These are phyloP conservation scores for Falco cherrug DNA, from an alignment of 2,797 vertebrate genomes.

Conservation along the genomic window DNA sequence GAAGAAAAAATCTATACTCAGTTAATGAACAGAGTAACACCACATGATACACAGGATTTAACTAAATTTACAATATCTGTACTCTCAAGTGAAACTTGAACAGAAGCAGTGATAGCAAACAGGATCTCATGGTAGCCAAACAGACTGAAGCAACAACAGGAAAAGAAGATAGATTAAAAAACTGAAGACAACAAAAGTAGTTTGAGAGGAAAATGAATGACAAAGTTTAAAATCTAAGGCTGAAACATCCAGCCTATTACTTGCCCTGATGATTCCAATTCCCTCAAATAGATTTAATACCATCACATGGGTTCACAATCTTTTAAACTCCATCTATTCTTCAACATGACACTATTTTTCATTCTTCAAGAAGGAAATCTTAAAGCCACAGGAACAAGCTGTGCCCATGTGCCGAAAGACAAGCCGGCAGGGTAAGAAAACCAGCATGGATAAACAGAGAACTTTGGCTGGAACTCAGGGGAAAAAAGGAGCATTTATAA, in stretches of 20 bases:
- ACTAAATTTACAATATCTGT: background rate
- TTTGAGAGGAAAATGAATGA: constrained; percentile 32
- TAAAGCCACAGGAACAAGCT: background rate
- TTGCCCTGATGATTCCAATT: background rate
- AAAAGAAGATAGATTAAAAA: background rate
- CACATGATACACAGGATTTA: background rate
- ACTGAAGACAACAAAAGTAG: background rate
- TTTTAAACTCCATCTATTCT: background rate
- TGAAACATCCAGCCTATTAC: constrained; percentile 34
- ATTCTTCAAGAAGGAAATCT: background rate
- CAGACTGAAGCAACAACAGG: background rate
- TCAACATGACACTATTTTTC: background rate
- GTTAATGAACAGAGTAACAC: background rate
- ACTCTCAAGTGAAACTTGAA: background rate
- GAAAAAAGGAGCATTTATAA: background rate
- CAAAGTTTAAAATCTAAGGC: constrained; percentile 10
- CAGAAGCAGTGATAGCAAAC: background rate
- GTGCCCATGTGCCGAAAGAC: background rate
- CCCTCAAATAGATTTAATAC: background rate
- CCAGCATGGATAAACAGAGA: too few species aligned
- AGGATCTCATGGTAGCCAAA: background rate
- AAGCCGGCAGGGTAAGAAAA: background rate
- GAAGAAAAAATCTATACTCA: constrained; percentile 37
- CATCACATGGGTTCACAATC: background rate
- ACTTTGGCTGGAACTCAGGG: background rate